Base-by-base conservation (phyloP, 2,888 invertebrate genomes). In the Ornithoptera alexandrae region DNA sequence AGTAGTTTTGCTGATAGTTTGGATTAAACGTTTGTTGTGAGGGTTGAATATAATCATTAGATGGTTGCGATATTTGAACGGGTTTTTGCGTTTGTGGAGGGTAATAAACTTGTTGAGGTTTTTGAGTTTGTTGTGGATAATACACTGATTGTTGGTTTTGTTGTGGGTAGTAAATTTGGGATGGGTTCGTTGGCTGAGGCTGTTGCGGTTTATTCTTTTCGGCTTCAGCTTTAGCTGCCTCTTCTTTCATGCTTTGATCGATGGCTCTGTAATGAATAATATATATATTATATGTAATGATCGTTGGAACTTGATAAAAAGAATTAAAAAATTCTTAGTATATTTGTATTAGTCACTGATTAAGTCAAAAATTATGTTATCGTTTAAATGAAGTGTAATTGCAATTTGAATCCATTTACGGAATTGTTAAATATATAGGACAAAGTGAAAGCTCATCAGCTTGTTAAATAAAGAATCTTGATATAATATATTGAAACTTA, bases 211-310 rank as follows among this genome's bases (percentile, higher is more conserved):
- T 82, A 72, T 86, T 81, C 72, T 85, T 83, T 67, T 85, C 82
- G 1, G 87, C 86, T 76, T 85, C 82, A 5, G 80, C 80, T 72
- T 80, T 80, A 17, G 76, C 81, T 63, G 82, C 83, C 75, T 85
- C 85, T 62, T 86, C 87, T 65, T 84, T 85, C 3, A 86, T 87
- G 67, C 83, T 84, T 76, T 88, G 81, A 62, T 87, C 89, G 66
- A 87, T 76, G 58, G 89, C 78, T 53, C 89, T 86, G 81, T 65
- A 78, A 79, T 62, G 39, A 20, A 60, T 67, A 69, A 68, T 62
- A 69, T 24, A 69, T 50, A 57, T 59, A 57, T 62, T 10, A n/a
- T 20, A 24, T 12, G 8, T n/a, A n/a, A n/a, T 53, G 18, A n/a
- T n/a, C 53, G 18, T 53, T n/a, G 18, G n/a, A 7, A 53, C 18